Percentiles rank a stretch among this genome's conserved stretches.
These are phyloP conservation scores for Gymnorhina tibicen DNA, from an alignment of 2,113 vertebrate species.

Conservation along the genomic window DNA sequence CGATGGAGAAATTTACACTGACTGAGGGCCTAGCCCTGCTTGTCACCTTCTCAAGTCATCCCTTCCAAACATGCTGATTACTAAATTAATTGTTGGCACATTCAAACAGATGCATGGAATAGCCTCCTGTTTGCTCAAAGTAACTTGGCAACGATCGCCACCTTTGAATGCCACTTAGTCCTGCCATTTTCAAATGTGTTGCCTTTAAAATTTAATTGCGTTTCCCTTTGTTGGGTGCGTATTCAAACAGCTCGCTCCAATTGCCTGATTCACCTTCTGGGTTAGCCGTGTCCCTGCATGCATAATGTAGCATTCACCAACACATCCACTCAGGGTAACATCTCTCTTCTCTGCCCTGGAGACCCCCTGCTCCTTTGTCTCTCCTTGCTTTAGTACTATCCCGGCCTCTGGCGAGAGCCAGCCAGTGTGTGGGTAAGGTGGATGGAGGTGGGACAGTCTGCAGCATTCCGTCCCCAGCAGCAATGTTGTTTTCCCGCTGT, in stretches of 20 bases:
- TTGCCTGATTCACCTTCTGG: background rate
- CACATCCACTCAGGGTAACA: background rate
- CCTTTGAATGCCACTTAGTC: background rate
- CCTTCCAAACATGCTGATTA: background rate
- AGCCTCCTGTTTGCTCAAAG: background rate
- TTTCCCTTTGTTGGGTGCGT: conserved; percentile 1
- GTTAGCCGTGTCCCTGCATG: background rate
- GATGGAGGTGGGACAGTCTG: background rate
- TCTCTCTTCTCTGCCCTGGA: background rate
- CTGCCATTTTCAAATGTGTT: background rate
- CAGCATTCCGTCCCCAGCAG: background rate
- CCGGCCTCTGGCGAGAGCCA: background rate
- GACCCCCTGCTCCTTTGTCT: background rate
- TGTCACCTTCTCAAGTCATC: background rate
- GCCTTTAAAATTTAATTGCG: conserved; percentile 18
- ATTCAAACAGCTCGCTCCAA: background rate
- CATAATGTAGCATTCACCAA: background rate
- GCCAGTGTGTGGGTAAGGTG: background rate
- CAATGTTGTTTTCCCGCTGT: background rate
- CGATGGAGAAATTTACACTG: background rate
- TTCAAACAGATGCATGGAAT: background rate
- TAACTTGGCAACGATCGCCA: background rate
- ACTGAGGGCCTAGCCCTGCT: background rate
- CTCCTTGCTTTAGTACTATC: background rate
- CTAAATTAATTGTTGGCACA: background rate